phyloP scores from a whole-genome alignment of 2,113 vertebrate genomes.

The Morphnarchus princeps region DNA sequence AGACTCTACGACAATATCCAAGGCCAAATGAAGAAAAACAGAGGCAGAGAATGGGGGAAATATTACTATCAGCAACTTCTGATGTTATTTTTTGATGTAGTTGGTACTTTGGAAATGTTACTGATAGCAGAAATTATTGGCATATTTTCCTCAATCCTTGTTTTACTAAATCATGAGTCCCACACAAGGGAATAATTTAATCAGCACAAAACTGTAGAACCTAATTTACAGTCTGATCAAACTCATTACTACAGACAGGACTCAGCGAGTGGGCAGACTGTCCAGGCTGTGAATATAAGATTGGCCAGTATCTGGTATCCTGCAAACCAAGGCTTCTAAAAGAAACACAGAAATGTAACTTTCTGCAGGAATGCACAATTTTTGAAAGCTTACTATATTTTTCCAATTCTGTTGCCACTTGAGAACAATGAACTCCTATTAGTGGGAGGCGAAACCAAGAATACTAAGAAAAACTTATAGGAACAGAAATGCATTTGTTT shows the following conservation, averaged over 20 bases:
- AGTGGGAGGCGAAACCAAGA: neutral
- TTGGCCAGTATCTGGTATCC: neutral
- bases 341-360: neutral
- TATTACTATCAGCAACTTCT: neutral
- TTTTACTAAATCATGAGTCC: neutral
- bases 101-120: neutral
- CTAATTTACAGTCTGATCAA: slow-evolving; percentile 3
- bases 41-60: neutral
- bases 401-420: neutral
- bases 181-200: neutral
- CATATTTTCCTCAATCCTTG: neutral
- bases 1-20: neutral
- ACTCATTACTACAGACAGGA: neutral
- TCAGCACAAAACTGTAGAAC: neutral
- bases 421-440: neutral
- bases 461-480: neutral
- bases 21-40: neutral
- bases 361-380: neutral
- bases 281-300: neutral
- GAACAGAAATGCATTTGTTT: neutral
- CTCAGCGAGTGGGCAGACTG: neutral
- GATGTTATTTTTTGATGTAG: neutral
- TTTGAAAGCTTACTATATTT: neutral
- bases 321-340: neutral
- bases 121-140: neutral